phyloP scores from a whole-genome alignment of 2,797 vertebrate species.

The Tolypeutes matacus region DNA sequence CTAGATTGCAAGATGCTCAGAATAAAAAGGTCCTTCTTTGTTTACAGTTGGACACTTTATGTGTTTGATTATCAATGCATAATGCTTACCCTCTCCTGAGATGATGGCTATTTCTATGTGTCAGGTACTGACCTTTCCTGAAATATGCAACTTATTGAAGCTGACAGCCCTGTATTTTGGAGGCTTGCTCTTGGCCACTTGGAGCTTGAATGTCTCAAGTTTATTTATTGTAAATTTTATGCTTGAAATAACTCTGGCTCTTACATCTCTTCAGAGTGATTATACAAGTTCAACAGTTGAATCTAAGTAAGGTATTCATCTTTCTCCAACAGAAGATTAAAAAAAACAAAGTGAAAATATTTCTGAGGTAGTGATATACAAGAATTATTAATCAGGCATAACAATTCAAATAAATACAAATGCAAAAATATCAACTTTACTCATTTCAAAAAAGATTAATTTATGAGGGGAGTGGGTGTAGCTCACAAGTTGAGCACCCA shows the following conservation, averaged over 20 bases:
- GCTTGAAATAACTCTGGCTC: slow-evolving; percentile 3
- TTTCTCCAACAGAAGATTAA: slow-evolving; percentile 33
- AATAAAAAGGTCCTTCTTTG: background rate
- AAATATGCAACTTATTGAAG: background rate
- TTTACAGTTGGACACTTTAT: background rate
- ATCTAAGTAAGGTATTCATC: background rate
- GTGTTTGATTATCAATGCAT: background rate
- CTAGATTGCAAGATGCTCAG: background rate
- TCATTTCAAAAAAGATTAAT: slow-evolving; percentile 20
- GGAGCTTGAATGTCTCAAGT: slow-evolving; percentile 20
- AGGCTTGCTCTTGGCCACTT: background rate
- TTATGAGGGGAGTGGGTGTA: background rate
- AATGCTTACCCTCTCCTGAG: slow-evolving; percentile 8
- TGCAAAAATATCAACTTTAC: slow-evolving; percentile 37
- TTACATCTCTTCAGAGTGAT: background rate
- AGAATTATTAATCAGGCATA: slow-evolving; percentile 17
- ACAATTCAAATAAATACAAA: slow-evolving; percentile 29
- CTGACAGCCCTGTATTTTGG: background rate
- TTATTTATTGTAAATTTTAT: slow-evolving; percentile 45
- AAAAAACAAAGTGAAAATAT: slow-evolving; percentile 25
- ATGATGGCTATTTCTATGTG: background rate
- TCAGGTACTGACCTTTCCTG: slow-evolving; percentile 8
- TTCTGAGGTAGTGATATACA: background rate
- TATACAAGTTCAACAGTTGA: background rate
- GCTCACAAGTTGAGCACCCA: no score